Base-by-base conservation (phyloP, 2,797 vertebrate genomes). In the Falco columbarius region DNA sequence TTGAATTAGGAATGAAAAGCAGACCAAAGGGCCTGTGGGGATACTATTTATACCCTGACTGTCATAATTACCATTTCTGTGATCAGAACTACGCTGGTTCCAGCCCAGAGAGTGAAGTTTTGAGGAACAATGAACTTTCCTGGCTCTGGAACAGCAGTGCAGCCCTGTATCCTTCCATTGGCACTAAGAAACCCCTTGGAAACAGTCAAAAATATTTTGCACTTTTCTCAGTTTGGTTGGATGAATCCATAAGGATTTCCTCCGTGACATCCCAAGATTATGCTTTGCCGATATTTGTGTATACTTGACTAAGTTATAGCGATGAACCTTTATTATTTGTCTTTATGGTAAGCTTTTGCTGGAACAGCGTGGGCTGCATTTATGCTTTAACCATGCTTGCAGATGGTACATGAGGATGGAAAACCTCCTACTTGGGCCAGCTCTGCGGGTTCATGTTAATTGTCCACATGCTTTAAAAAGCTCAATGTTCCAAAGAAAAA, bases 61-160 rank as follows among this genome's bases (percentile, higher is more conserved):
- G 98, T 97, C 98, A 98, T 97, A 99, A 99, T 97, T 99, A 99
- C 76, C 98, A 98, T 95, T 96, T 98, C 67, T 85, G 92, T 27
- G 95, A 97, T 49, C 93, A 96, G 49, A 98, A 98, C 96, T 99
- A 98, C 74, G 98, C 95, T 3, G 98, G 98, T 56, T 98, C 97
- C 77, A 99, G 98, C 81, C 98, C 98, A 32, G 94, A 98, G 91
- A 93, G 94, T 81, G 98, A 99, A 97, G 96, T 98, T 83, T 40
- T 97, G 94, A 98, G 98, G 32, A 99, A 99, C 17, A 98, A 98
- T 10, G 96, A 99, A 88, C 97, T 99, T 89, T 96, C 92, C 65
- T 99, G 99, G 98, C 91, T 99, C 62, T 99, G 98, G 98, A 98
- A 98, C 95, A 98, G 97, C 97, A 99, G 98, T 96, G 97, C 98